Conservation (phyloP, 1,140 invertebrate species). For the Bacillus rossius region DNA sequence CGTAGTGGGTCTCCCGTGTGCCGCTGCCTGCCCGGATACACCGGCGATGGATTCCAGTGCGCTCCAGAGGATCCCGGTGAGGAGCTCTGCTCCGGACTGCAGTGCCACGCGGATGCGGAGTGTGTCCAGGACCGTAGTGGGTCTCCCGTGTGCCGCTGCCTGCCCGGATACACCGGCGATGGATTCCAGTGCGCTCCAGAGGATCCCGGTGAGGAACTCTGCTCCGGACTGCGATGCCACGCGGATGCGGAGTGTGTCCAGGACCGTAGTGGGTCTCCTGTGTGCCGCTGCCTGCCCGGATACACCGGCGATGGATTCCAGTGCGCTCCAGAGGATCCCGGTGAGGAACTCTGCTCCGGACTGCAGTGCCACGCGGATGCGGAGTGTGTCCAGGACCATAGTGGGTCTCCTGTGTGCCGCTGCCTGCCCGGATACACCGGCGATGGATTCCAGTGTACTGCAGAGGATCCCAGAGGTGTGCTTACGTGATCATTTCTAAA, state of each 20-base stretch:
- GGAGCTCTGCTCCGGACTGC: no score
- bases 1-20: constrained; percentile 42
- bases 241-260: constrained; percentile 48
- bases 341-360: background rate
- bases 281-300: constrained; percentile 63
- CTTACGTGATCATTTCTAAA: no score
- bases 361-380: constrained; percentile 36
- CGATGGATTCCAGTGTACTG: constrained; percentile 44
- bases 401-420: constrained; percentile 42
- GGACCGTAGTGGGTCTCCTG: constrained; percentile 33
- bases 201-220: background rate
- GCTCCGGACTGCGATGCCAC: constrained; percentile 3
- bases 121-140: constrained; percentile 42
- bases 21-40: constrained; percentile 46
- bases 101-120: constrained; percentile 40
- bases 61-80: background rate
- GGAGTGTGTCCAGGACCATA: constrained; percentile 43
- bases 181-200: constrained; percentile 40
- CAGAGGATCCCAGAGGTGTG: background rate
- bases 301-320: constrained; percentile 47
- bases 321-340: constrained; percentile 35
- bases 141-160: constrained; percentile 47
- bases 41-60: constrained; percentile 48
- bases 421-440: constrained; percentile 49
- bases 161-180: constrained; percentile 48